These are phyloP conservation scores for Drosophila trapezifrons DNA, from an alignment of 1,140 invertebrate genomes.

Conservation along the genomic window DNA sequence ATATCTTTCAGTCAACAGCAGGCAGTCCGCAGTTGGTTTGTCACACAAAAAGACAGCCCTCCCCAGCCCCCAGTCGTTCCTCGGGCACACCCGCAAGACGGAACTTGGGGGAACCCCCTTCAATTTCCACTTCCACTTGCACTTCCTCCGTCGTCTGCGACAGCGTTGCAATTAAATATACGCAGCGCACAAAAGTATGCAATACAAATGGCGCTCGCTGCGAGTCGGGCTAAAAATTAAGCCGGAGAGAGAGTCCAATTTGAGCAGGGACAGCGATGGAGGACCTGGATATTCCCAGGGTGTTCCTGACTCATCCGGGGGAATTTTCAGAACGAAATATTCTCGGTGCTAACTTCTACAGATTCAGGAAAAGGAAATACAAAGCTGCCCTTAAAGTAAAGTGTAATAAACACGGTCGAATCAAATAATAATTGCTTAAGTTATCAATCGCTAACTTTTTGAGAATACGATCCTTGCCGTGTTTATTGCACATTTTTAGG, in stretches of 20 bases:
- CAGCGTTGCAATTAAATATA: constrained; percentile 74
- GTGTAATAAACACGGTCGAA: no score
- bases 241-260: constrained; percentile 22
- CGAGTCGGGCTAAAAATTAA: constrained; percentile 43
- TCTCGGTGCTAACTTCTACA: no score
- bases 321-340: neutral
- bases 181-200: constrained; percentile 58
- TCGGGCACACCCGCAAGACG: neutral
- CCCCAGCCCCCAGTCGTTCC: neutral
- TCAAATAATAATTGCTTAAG: no score
- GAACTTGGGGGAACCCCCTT: constrained; percentile 5
- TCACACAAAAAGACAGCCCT: constrained; percentile 51
- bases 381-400: no score
- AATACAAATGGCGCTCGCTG: constrained; percentile 56
- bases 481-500: neutral
- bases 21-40: constrained; percentile 50
- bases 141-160: constrained; percentile 22
- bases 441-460: no score
- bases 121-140: constrained; percentile 1
- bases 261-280: constrained; percentile 8
- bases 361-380: no score
- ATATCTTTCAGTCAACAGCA: constrained; percentile 57
- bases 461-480: no score
- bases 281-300: neutral
- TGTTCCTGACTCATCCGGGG: constrained; percentile 9